Evolutionary conservation across 2,797 vertebrate genomes (phyloP), one percentile per base, ranked within the genome.

Genomic region (Varecia variegata): DNA sequence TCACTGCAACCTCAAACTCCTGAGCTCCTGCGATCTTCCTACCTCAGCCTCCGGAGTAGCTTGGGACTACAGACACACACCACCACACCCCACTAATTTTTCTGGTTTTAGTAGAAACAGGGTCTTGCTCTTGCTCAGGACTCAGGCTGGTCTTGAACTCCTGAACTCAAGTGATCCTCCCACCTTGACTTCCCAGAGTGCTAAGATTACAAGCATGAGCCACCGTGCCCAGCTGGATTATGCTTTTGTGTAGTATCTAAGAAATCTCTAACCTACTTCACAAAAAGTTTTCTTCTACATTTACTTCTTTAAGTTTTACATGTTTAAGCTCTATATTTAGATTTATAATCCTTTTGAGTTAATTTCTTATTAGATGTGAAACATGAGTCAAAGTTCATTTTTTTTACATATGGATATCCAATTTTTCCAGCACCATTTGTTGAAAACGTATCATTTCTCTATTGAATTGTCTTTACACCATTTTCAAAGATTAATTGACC

Each of bases 361-460:
- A 70, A 74, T 60, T 65, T 92, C 95, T 91, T 79, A 76, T 84
- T 83, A 71, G 38, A 82, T 77, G n/a, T 38, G 35, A 91, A 86
- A 70, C 18, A 52, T 58, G 5, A 47, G 68, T 40, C 17, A 58
- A 81, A 70, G 2, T 47, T 60, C 20, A 13, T 58, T 68, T 47
- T 88, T 76, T 73, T 52, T 88, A 7, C 13, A 88, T 40, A 56
- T 71, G 38, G 20, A 40, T 35, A 38, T 82, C 12, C 27, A 76
- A 13, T 82, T 87, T 77, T 89, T 43, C 74, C 13, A 62, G n/a
- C 38, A 87, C 11, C 5, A 79, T 88, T 83, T 93, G 14, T 73
- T 79, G n/a, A 88, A 93, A 82, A 54, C 70, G 52, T 68, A 18
- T 67, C 47, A 50, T 83, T 83, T 90, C 54, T 95, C 45, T 74